Evolutionary conservation across 2,888 invertebrate species (phyloP).

Genomic region (Tanaodytes sp.): DNA sequence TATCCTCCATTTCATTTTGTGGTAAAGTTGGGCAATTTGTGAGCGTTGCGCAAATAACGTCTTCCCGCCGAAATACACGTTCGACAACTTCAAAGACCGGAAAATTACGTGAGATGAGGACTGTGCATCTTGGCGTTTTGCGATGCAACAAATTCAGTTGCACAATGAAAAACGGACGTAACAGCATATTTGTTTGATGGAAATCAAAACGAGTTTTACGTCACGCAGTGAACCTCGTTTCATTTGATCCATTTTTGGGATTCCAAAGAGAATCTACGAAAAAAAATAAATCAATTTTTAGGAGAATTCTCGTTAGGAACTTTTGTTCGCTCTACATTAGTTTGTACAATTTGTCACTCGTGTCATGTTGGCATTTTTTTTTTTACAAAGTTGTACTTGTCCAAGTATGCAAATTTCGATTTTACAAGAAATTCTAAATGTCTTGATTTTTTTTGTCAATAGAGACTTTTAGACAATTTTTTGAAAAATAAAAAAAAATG

Average conservation of each 20-base stretch:
- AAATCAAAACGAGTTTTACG: slow-evolving; percentile 42
- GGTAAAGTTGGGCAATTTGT: slow-evolving; percentile 40
- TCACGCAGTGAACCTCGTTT: slow-evolving; percentile 31
- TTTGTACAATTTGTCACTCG: too few relatives aligned
- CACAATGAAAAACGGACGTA: slow-evolving; percentile 46
- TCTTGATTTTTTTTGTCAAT: too few relatives aligned
- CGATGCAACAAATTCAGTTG: slow-evolving; percentile 33
- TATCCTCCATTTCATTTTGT: background rate
- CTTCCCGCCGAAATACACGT: slow-evolving; percentile 46
- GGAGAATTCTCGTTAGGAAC: too few relatives aligned
- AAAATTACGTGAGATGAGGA: slow-evolving; percentile 49
- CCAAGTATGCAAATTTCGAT: too few relatives aligned
- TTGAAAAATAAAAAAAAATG: too few relatives aligned
- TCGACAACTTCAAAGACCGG: slow-evolving; percentile 48
- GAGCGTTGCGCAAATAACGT: slow-evolving; percentile 34
- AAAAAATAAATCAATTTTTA: too few relatives aligned
- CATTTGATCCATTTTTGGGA: slow-evolving; percentile 22
- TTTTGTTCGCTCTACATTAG: too few relatives aligned
- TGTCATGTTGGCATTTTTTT: too few relatives aligned
- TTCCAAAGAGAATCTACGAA: too few relatives aligned
- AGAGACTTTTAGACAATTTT: too few relatives aligned
- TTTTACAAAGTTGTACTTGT: too few relatives aligned
- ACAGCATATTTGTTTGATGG: slow-evolving; percentile 48
- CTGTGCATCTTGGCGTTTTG: slow-evolving; percentile 36
- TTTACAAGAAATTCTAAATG: too few relatives aligned